These are phyloP conservation scores for Sphenodon punctatus DNA, from an alignment of 2,797 vertebrate species.

Conservation along the genomic window DNA sequence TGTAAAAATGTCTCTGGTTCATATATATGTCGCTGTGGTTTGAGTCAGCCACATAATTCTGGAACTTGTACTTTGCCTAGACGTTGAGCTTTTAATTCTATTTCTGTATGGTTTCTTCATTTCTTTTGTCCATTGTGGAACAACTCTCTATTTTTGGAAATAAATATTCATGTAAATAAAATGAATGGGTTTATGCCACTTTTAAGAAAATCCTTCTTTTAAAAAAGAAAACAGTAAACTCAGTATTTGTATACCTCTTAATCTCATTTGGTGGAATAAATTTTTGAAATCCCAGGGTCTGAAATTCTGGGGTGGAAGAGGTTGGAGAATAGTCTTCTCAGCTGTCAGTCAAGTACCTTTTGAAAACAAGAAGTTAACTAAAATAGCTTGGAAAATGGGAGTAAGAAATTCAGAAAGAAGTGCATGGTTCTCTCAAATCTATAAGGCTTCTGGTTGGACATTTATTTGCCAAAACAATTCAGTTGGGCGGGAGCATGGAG, in stretches of 20 bases:
- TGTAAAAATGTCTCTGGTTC: constrained; percentile 65
- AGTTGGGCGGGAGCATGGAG: background rate
- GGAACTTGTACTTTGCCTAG: constrained; percentile 66
- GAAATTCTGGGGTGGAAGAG: constrained; percentile 39
- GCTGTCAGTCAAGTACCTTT: background rate
- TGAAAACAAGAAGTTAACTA: background rate
- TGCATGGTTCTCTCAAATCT: background rate
- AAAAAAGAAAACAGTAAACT: constrained; percentile 32
- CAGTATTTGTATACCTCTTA: constrained; percentile 63
- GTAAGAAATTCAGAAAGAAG: background rate
- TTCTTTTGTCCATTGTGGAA: constrained; percentile 69
- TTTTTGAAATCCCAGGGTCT: constrained; percentile 16
- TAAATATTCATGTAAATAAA: constrained; percentile 72
- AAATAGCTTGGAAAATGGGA: background rate
- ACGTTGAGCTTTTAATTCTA: constrained; percentile 70
- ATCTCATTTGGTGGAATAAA: background rate
- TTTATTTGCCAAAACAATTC: constrained; percentile 8
- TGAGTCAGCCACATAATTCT: constrained; percentile 59
- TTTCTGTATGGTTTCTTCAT: constrained; percentile 66
- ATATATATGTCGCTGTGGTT: constrained; percentile 65
- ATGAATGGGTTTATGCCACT: constrained; percentile 70
- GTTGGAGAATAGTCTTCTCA: constrained; percentile 44
- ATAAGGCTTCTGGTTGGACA: constrained; percentile 71
- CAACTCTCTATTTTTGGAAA: constrained; percentile 71
- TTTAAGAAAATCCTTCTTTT: constrained; percentile 72